phyloP scores from a whole-genome alignment of 64 coral and sea anemone genomes.

The Porites australiensis region DNA sequence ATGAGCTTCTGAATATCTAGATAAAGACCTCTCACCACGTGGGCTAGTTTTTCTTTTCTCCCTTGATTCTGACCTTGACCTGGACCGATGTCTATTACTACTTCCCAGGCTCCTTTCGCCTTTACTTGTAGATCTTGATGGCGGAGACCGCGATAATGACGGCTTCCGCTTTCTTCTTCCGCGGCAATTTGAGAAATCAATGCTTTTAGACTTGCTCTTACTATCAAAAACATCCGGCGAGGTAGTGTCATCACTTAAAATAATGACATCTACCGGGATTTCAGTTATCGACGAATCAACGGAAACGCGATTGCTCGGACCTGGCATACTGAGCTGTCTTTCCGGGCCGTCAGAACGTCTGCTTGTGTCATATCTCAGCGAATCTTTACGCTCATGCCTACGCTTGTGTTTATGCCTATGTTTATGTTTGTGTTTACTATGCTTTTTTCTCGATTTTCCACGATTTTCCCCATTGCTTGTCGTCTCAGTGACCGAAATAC shows the following conservation, averaged over 20 bases:
- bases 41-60: background rate
- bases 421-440: constrained; percentile 19
- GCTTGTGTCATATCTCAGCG: background rate
- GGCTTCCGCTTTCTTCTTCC: background rate
- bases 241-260: background rate
- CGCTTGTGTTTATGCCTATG: constrained; percentile 63
- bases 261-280: background rate
- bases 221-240: background rate
- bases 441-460: background rate
- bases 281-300: background rate
- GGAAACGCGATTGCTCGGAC: background rate
- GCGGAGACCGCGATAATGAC: background rate
- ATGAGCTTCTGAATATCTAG: background rate
- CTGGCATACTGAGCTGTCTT: background rate
- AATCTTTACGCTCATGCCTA: constrained; percentile 45
- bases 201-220: background rate
- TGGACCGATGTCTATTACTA: too few species aligned
- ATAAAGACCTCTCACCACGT: background rate
- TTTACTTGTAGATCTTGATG: background rate
- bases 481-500: background rate
- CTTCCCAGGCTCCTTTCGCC: background rate
- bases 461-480: background rate
- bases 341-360: background rate
- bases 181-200: background rate
- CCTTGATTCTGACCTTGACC: background rate